Evolutionary conservation across 2,797 vertebrate genomes (phyloP).

Genomic region (Fratercula arctica): DNA sequence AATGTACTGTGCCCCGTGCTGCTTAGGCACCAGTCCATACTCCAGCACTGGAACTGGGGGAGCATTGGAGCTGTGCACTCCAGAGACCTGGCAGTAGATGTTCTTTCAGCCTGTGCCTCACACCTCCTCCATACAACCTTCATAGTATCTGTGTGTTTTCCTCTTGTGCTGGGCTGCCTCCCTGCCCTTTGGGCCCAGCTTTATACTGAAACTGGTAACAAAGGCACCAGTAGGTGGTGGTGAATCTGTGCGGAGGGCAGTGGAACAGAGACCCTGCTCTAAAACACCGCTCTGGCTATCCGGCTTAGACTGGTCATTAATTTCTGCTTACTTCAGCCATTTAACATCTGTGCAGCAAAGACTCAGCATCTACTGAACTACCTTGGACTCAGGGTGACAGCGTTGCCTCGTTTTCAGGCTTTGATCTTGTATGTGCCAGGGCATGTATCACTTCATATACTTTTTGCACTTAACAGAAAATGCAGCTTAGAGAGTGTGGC

Average conservation of each 20-base stretch:
- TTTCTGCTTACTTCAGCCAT: background rate
- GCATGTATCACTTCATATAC: background rate
- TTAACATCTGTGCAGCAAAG: background rate
- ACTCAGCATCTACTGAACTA: background rate
- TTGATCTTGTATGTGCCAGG: background rate
- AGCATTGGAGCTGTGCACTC: background rate
- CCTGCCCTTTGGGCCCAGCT: background rate
- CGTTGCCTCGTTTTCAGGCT: background rate
- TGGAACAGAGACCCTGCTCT: background rate
- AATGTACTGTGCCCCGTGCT: fast-evolving
- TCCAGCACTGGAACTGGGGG: background rate
- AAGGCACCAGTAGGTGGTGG: background rate
- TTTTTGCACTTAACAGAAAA: conserved; percentile 56
- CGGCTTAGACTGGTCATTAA: background rate
- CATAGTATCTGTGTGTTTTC: background rate
- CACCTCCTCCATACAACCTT: background rate
- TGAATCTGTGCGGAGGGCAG: background rate
- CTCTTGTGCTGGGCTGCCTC: background rate
- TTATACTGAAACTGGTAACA: background rate
- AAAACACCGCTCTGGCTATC: background rate
- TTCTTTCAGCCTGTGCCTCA: background rate
- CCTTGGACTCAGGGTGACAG: background rate
- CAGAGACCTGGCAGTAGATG: background rate
- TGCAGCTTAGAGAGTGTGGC: background rate
- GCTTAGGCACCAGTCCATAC: fast-evolving